Conservation (phyloP, 1,140 invertebrate species). For the Bemisia tabaci region DNA sequence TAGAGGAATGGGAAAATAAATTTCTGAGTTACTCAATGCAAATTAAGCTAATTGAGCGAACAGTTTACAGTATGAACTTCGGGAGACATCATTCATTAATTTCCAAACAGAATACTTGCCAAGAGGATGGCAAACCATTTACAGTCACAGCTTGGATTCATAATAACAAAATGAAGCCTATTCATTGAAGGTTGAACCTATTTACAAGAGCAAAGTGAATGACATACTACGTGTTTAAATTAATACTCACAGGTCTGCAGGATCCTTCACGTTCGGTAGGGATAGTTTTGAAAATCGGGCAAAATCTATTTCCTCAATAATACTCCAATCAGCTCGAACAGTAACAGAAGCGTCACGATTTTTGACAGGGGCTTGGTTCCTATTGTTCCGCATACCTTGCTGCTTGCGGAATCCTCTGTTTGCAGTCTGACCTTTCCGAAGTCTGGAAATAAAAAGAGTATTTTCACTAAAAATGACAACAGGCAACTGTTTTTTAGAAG, state of each 20-base stretch:
- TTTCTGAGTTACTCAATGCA: no score
- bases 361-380: constrained; percentile 69
- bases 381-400: constrained; percentile 54
- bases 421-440: constrained; percentile 44
- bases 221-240: no score
- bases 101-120: no score
- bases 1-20: no score
- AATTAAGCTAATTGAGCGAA: no score
- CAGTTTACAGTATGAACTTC: no score
- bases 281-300: constrained; percentile 84
- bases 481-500: background rate
- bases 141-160: no score
- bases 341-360: constrained; percentile 96
- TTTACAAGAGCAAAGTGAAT: no score
- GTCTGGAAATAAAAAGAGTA: constrained; percentile 26
- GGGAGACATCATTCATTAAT: no score
- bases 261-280: constrained; percentile 74
- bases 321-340: constrained; percentile 89
- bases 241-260: constrained; percentile 47
- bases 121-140: no score
- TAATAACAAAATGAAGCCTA: no score
- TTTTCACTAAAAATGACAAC: background rate
- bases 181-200: no score
- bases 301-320: constrained; percentile 99
- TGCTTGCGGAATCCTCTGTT: constrained; percentile 72